Evolutionary conservation across 2,113 vertebrate genomes (phyloP).

Genomic region (Lepus timidus): DNA sequence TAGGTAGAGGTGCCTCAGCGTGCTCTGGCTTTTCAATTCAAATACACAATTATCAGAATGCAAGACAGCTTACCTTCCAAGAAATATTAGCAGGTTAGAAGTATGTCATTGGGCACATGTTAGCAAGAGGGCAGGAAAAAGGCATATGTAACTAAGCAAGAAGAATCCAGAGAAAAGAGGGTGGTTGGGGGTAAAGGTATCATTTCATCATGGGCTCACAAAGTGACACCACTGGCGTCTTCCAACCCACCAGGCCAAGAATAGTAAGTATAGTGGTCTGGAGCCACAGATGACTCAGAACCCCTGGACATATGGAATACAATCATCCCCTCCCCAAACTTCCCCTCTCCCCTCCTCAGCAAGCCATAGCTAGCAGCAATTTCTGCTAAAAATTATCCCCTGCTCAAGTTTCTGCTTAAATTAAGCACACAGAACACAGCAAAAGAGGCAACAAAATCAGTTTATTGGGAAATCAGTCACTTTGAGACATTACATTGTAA

Average conservation of each 20-base stretch:
- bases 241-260: slow-evolving; percentile 63
- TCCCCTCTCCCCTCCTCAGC: slow-evolving; percentile 16
- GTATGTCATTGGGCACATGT: slow-evolving; percentile 87
- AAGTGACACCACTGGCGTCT: background rate
- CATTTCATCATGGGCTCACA: slow-evolving; percentile 61
- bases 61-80: slow-evolving; percentile 90
- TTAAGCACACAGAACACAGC: slow-evolving; percentile 80
- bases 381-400: slow-evolving; percentile 6
- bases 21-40: slow-evolving; percentile 81
- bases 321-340: slow-evolving; percentile 10
- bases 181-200: slow-evolving; percentile 47
- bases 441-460: slow-evolving; percentile 76
- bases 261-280: slow-evolving; percentile 18
- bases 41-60: slow-evolving; percentile 87
- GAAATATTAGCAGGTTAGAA: slow-evolving; percentile 88
- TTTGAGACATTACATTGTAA: slow-evolving; percentile 79
- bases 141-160: slow-evolving; percentile 86
- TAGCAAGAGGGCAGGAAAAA: slow-evolving; percentile 90
- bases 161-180: slow-evolving; percentile 77
- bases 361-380: slow-evolving; percentile 27
- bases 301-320: background rate
- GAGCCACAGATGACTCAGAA: background rate
- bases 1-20: slow-evolving; percentile 72
- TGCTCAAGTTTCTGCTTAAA: slow-evolving; percentile 68
- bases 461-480: slow-evolving; percentile 87